Evolutionary conservation across 2,113 vertebrate species (phyloP).

Genomic region (Spilogale gracilis): DNA sequence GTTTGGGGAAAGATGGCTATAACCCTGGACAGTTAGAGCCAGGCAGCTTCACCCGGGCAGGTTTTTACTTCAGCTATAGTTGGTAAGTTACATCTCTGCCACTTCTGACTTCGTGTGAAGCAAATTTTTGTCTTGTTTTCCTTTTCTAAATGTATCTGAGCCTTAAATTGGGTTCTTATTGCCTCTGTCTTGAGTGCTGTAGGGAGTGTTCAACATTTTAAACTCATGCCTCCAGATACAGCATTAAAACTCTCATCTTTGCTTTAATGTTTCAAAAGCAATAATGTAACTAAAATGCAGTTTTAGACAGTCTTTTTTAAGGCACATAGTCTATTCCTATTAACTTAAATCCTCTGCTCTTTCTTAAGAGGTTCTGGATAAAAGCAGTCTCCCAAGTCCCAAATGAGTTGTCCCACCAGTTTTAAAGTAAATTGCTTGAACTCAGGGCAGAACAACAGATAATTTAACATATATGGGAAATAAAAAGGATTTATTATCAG

Average conservation of each 20-base stretch:
- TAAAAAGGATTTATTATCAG: constrained; percentile 8
- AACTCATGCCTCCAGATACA: background rate
- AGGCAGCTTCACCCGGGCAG: background rate
- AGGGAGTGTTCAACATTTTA: background rate
- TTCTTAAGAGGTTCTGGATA: constrained; percentile 56
- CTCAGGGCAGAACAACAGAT: constrained; percentile 11
- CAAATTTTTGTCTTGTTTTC: background rate
- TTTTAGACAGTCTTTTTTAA: background rate
- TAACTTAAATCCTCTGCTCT: constrained; percentile 16
- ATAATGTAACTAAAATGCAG: background rate
- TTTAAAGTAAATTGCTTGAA: constrained; percentile 56
- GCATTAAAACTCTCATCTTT: background rate
- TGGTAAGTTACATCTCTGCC: background rate
- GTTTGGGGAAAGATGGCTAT: background rate
- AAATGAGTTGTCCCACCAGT: constrained; percentile 23
- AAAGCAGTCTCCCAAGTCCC: constrained; percentile 43
- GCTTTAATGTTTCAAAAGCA: constrained; percentile 23
- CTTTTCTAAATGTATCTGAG: background rate
- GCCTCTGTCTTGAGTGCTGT: background rate
- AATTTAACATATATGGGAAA: constrained; percentile 46
- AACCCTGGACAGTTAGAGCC: no score
- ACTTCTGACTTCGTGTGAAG: background rate
- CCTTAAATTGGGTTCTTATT: background rate
- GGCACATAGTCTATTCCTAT: background rate
- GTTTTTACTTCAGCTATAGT: background rate